Evolutionary conservation across 2,888 invertebrate genomes (phyloP).

Genomic region (Drosophila tripunctata): DNA sequence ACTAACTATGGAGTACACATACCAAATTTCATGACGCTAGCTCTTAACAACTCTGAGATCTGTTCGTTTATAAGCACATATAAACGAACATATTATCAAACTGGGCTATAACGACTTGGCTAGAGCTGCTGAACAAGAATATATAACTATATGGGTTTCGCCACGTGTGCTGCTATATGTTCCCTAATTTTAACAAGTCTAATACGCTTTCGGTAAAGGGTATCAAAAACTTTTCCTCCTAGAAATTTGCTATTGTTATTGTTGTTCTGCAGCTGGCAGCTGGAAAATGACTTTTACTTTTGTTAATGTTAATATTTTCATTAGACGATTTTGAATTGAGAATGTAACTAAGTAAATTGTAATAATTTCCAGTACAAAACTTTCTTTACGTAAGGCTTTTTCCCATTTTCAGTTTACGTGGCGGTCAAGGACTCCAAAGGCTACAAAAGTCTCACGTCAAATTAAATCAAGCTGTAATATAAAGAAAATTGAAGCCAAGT

Average conservation of each 20-base stretch:
- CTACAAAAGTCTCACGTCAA: constrained; percentile 83
- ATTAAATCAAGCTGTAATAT: constrained; percentile 84
- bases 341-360: constrained; percentile 49
- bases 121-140: too few species aligned
- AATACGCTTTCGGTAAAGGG: too few species aligned
- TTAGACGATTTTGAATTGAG: constrained; percentile 20
- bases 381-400: not conserved
- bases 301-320: constrained; percentile 52
- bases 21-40: too few species aligned
- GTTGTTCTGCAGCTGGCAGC: constrained; percentile 56
- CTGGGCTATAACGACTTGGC: too few species aligned
- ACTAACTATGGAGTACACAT: too few species aligned
- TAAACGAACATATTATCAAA: too few species aligned
- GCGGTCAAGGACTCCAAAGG: constrained; percentile 55
- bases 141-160: too few species aligned
- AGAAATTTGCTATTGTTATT: constrained; percentile 12
- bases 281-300: constrained; percentile 72
- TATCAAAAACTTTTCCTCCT: too few species aligned
- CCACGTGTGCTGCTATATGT: too few species aligned
- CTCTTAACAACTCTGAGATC: too few species aligned
- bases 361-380: constrained; percentile 50
- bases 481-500: constrained; percentile 81
- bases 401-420: constrained; percentile 38
- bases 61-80: too few species aligned
- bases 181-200: too few species aligned